phyloP scores from a whole-genome alignment of 2,888 invertebrate genomes.

The Phalangium opilio region DNA sequence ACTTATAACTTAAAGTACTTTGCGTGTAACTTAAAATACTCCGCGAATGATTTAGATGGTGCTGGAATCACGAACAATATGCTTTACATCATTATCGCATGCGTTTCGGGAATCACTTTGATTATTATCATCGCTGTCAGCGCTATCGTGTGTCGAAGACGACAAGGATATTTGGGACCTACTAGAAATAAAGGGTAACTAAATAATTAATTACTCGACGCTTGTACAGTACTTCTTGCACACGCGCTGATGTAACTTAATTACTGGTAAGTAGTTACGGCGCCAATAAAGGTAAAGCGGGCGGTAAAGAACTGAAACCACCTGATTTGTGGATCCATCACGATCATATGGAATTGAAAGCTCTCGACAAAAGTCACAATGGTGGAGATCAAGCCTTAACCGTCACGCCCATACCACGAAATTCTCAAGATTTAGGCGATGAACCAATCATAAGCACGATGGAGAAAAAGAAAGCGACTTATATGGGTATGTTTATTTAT shows the following conservation, averaged over 20 bases:
- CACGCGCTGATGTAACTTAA: too few species aligned
- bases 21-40: too few species aligned
- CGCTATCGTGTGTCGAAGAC: slow-evolving; percentile 45
- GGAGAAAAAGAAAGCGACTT: slow-evolving; percentile 43
- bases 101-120: slow-evolving; percentile 36
- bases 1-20: too few species aligned
- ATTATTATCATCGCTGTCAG: slow-evolving; percentile 38
- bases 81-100: slow-evolving; percentile 46
- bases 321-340: slow-evolving; percentile 97
- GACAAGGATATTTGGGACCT: slow-evolving; percentile 22
- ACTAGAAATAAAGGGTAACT: slow-evolving; percentile 18
- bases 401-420: slow-evolving; percentile 27
- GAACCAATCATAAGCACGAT: slow-evolving; percentile 23
- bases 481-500: slow-evolving; percentile 57
- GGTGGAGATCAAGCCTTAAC: slow-evolving; percentile 26
- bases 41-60: slow-evolving; percentile 39
- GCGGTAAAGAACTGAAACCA: slow-evolving; percentile 54
- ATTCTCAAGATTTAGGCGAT: slow-evolving; percentile 36
- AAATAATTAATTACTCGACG: too few species aligned
- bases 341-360: slow-evolving; percentile 90
- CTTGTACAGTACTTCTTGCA: too few species aligned
- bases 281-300: slow-evolving; percentile 30
- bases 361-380: slow-evolving; percentile 38
- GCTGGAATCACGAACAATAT: slow-evolving; percentile 41
- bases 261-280: too few species aligned